Evolutionary conservation across 2,113 vertebrate genomes (phyloP).

Genomic region (Rhea pennata): DNA sequence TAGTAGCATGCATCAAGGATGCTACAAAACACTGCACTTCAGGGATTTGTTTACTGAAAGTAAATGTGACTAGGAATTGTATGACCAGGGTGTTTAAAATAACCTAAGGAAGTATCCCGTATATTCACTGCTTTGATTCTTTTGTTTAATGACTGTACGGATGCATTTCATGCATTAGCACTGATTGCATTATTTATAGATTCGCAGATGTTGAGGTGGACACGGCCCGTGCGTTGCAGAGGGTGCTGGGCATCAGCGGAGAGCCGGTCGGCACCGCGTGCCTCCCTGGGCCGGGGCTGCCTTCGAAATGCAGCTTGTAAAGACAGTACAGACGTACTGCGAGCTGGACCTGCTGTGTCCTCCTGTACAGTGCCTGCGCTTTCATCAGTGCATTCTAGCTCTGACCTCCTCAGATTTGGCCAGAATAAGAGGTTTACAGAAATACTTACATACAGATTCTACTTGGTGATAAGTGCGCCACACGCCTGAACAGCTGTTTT

Average conservation of each 20-base stretch:
- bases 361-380: rapidly evolving
- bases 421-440: not conserved
- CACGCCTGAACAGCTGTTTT: not conserved
- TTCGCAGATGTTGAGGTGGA: too few species aligned
- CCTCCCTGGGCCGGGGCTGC: not conserved
- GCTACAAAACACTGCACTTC: not conserved
- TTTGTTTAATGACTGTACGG: not conserved
- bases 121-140: rapidly evolving
- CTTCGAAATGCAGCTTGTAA: not conserved
- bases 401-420: not conserved
- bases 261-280: not conserved
- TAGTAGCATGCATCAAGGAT: not conserved
- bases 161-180: not conserved
- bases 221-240: too few species aligned
- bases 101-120: too few species aligned
- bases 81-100: not conserved
- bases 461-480: not conserved
- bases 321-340: too few species aligned
- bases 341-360: too few species aligned
- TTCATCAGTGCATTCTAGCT: not conserved
- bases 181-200: not conserved
- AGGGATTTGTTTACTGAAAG: not conserved
- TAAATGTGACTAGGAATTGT: not conserved
- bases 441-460: rapidly evolving
- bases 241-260: too few species aligned